phyloP scores from a whole-genome alignment of 2,113 vertebrate genomes.

The Acanthisitta chloris region DNA sequence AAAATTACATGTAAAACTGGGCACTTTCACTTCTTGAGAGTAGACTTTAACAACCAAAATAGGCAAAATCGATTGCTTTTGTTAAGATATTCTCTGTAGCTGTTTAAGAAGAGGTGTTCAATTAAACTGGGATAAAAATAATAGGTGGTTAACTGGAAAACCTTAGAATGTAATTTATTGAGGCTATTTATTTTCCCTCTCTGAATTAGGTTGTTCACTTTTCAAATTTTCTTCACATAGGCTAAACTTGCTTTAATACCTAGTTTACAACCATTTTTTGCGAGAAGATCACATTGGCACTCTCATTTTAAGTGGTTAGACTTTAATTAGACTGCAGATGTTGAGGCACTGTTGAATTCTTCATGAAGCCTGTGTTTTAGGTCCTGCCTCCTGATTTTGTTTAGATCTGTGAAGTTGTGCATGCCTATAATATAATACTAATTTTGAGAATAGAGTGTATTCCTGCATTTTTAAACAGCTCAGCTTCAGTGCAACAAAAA shows the following conservation, averaged over 20 bases:
- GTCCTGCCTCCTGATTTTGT: not conserved
- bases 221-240: not conserved
- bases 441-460: slow-evolving; percentile 8
- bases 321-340: not conserved
- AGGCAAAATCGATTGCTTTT: not conserved
- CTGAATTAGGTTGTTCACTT: not conserved
- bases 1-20: not conserved
- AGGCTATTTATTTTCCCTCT: not conserved
- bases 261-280: not conserved
- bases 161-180: not conserved
- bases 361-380: not conserved
- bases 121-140: not conserved
- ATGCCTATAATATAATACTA: not conserved
- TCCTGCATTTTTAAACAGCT: slow-evolving; percentile 28
- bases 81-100: not conserved
- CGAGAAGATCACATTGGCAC: not conserved
- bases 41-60: not conserved
- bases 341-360: not conserved
- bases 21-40: not conserved
- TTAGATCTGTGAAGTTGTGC: slow-evolving; percentile 25
- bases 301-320: not conserved
- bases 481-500: slow-evolving; percentile 30
- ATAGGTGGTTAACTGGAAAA: not conserved
- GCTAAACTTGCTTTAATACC: not conserved
- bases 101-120: not conserved